These are phyloP conservation scores for Centrocercus urophasianus DNA, from an alignment of 2,113 vertebrate species.

Conservation along the genomic window DNA sequence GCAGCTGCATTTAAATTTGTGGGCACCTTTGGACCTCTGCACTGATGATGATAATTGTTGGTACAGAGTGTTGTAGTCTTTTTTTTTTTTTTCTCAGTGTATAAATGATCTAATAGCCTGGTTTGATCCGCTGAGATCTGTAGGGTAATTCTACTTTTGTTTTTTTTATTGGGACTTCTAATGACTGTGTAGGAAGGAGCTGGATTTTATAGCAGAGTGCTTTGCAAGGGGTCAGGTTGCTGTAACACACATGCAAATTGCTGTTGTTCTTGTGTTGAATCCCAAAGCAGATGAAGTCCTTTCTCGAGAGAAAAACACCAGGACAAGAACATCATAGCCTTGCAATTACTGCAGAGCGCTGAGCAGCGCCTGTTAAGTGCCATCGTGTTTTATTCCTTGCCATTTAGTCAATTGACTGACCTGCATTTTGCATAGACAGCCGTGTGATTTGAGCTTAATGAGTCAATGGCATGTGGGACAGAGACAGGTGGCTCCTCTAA, in stretches of 20 bases:
- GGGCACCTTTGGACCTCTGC: not conserved
- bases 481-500: not conserved
- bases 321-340: not conserved
- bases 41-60: not conserved
- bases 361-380: not conserved
- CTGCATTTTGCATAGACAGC: not conserved
- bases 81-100: not conserved
- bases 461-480: not conserved
- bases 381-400: not conserved
- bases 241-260: not conserved
- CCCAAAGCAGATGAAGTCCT: not conserved
- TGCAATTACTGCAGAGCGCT: not conserved
- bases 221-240: not conserved
- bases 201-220: rapidly evolving
- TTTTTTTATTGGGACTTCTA: not conserved
- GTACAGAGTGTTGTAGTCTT: not conserved
- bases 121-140: not conserved
- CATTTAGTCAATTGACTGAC: not conserved
- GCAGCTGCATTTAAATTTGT: not conserved
- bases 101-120: not conserved
- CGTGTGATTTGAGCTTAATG: not conserved
- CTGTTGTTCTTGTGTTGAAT: not conserved
- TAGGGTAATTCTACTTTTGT: not conserved
- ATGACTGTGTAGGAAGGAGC: not conserved
- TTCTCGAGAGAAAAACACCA: not conserved